phyloP scores from a whole-genome alignment of 2,797 vertebrate genomes.

The Ispidina lecontei region DNA sequence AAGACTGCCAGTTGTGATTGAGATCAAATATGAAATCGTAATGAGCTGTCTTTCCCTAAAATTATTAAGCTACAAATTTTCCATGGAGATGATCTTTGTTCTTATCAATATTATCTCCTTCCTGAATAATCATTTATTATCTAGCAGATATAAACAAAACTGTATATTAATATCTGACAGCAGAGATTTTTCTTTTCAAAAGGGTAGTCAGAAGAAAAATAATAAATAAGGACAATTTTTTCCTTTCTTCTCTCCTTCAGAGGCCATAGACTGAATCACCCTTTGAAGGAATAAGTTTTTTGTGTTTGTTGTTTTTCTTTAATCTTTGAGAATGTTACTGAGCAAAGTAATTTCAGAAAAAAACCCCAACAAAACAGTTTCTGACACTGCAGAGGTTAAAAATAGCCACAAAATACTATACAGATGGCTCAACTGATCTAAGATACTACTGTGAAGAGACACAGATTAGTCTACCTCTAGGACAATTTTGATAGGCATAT shows the following conservation, averaged over 20 bases:
- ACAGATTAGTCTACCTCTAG: constrained; percentile 9
- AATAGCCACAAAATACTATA: constrained; percentile 39
- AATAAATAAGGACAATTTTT: background rate
- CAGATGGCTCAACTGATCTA: constrained; percentile 55
- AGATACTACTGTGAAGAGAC: background rate
- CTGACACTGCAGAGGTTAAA: constrained; percentile 33
- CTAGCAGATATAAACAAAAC: background rate
- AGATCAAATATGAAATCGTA: background rate
- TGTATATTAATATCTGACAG: background rate
- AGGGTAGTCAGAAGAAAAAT: background rate
- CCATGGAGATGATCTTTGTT: background rate
- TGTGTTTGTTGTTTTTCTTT: background rate
- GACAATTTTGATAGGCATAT: background rate
- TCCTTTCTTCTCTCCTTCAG: background rate
- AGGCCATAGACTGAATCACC: background rate
- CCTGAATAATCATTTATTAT: background rate
- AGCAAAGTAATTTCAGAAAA: background rate
- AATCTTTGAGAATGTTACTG: background rate
- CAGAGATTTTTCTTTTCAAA: background rate
- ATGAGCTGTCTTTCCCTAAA: background rate
- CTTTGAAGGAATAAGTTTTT: background rate
- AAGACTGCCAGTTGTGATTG: background rate
- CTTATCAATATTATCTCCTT: background rate
- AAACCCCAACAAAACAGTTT: background rate
- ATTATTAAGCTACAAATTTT: background rate